Evolutionary conservation across 35 echinoderm and acorn worm species (phyloP), one percentile per base, ranked within the genome.

Genomic region (Apostichopus parvimensis): DNA sequence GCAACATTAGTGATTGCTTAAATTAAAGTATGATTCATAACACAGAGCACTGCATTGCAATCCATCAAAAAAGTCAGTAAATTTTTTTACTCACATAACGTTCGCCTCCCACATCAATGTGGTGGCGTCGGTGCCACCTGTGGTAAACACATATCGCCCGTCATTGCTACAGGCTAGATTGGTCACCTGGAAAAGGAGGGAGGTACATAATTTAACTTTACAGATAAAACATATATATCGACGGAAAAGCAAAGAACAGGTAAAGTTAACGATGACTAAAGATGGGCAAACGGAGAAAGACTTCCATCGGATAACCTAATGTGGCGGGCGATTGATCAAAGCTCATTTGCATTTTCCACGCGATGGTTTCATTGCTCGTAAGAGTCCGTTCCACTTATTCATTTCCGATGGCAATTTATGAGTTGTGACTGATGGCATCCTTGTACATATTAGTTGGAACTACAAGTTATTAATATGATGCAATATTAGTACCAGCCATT

Each of bases 91-190:
- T 99, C 90, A 99, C 97, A 90, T 90, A 23, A 95, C 71, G 26
- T 94, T 94, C 5, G 93, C 90, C 59, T 93, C 93, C 97, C 97
- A 99, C 97, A 99, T 99, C 17, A 90, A 88, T 45, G 94, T 95
- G 0, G 92, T 64, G 5, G 91, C 93, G 64, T 99, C 97, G 5
- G 83, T 90, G 21, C 97, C 97, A 65, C 97, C 97, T 2, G 97
- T 80, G 17, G 97, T 96, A 88, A 99, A 99, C 10, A 99, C 86
- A 73, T 99, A 89, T 77, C 91, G 94, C 17, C 97, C 97, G 92
- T 99, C 97, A 86, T 99, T 83, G 75, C 97, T 99, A n/a, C 94
- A 94, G 28, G 86, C 95, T 79, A 99, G 93, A 77, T 99, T 96
- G 75, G 89, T 95, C 56, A 99, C 95, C 97, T 99, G 83, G 25